Base-by-base conservation (phyloP, 1,140 invertebrate genomes). In the Drosophila nannoptera region DNA sequence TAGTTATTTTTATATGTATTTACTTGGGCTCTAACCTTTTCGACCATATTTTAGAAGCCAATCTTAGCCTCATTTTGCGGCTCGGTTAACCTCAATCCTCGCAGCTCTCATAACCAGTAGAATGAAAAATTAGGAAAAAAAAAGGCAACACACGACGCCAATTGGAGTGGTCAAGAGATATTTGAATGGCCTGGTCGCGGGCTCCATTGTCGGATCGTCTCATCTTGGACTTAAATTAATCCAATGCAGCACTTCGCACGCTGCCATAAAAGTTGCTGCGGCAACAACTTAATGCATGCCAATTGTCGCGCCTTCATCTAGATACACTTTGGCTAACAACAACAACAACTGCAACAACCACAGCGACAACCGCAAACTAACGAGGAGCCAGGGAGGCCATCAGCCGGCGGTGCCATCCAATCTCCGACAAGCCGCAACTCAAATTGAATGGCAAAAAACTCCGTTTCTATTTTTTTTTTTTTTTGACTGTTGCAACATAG, bases 261-360 rank as follows among this genome's bases (percentile, higher is more conserved):
- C 63, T 75, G 80, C 59, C 73, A 75, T 73, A 60, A 69, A 73
- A 52, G 54, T 56, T 56, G 40, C 22, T 22, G 22, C 78, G 54
- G 61, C 66, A 78, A 86, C 81, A 87, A 86, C 81, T 86, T 86
- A 86, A 86, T 86, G 77, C 77, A 87, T 86, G 78, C 81, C 78
- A 87, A 86, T 86, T 86, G 81, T 86, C 81, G 81, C 81, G 80
- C 74, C 77, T 86, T 88, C 86, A 88, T 88, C 87, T 88, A 87
- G 87, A 88, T 88, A 88, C 76, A 83, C 78, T 83, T 86, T 70
- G 81, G 76, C 76, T 67, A 84, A 75, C 78, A 78, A 72, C 78
- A 67, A 68, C 43, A 56, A 16, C 52, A 38, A 32, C 50, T 60
- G 6, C 31, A 52, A 55, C 31, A 48, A 45, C 49, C 33, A 53